These are phyloP conservation scores for Camelus dromedarius DNA, from an alignment of 2,113 vertebrate species.

Conservation along the genomic window DNA sequence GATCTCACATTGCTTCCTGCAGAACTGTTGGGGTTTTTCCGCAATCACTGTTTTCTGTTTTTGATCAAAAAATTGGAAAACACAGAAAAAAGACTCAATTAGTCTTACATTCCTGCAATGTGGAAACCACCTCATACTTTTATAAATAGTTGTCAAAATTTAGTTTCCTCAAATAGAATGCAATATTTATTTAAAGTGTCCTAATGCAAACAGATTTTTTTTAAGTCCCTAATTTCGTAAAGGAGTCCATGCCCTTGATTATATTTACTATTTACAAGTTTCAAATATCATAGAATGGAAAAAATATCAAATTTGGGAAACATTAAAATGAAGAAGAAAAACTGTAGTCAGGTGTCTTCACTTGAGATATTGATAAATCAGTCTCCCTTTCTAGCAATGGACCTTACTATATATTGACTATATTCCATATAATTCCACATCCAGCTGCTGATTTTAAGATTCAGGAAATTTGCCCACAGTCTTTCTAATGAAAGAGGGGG, in stretches of 20 bases:
- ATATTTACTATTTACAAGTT: neutral
- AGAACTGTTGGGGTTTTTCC: neutral
- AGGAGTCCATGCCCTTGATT: neutral
- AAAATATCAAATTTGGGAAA: conserved; percentile 21
- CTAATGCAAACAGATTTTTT: neutral
- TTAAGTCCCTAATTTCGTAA: conserved; percentile 16
- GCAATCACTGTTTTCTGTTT: neutral
- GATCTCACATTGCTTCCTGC: neutral
- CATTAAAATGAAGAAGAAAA: conserved; percentile 26
- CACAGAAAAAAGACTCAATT: neutral
- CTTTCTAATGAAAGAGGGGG: neutral
- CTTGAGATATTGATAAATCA: neutral
- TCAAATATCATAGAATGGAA: neutral
- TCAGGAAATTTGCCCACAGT: neutral
- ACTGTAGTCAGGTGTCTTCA: neutral
- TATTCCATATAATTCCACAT: neutral
- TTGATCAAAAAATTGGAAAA: conserved; percentile 32
- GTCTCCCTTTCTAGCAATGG: neutral
- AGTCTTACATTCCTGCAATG: neutral
- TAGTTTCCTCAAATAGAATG: conserved; percentile 18
- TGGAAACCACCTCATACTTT: conserved; percentile 45
- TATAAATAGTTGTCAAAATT: conserved; percentile 50
- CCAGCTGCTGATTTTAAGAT: neutral
- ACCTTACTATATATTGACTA: neutral
- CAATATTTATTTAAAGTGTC: neutral